Conservation (phyloP, 2,888 invertebrate genomes). For the Torymus tubicola region DNA sequence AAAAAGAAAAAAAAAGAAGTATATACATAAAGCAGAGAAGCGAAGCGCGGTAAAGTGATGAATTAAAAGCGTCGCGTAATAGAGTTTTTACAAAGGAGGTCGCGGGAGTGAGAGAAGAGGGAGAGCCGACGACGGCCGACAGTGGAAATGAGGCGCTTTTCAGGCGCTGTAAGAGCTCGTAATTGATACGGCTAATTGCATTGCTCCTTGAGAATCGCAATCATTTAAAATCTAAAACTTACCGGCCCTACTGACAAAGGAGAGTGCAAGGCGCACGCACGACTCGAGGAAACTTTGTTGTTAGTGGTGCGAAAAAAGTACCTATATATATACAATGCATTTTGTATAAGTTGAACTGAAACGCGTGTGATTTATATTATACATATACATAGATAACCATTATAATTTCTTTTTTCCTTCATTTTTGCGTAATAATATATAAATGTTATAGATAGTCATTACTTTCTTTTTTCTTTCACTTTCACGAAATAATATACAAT, state of each 20-base stretch:
- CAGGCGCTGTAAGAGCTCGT: constrained; percentile 66
- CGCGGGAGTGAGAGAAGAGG: constrained; percentile 12
- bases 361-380: background rate
- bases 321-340: background rate
- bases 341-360: too few relatives aligned
- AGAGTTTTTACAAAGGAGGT: constrained; percentile 68
- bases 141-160: constrained; percentile 58
- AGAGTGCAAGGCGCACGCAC: background rate
- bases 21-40: background rate
- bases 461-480: background rate
- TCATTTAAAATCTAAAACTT: constrained; percentile 31
- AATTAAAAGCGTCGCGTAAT: constrained; percentile 69
- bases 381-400: too few relatives aligned
- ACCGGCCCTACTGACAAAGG: background rate
- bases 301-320: background rate
- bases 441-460: too few relatives aligned
- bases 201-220: constrained; percentile 56
- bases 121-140: constrained; percentile 13
- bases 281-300: background rate
- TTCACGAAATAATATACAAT: constrained; percentile 2
- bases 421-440: too few relatives aligned
- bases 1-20: background rate
- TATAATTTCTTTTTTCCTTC: too few relatives aligned
- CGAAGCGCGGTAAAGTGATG: constrained; percentile 43
- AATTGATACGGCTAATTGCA: constrained; percentile 72